phyloP scores from a whole-genome alignment of 2,797 vertebrate genomes.

The Crenichthys baileyi region DNA sequence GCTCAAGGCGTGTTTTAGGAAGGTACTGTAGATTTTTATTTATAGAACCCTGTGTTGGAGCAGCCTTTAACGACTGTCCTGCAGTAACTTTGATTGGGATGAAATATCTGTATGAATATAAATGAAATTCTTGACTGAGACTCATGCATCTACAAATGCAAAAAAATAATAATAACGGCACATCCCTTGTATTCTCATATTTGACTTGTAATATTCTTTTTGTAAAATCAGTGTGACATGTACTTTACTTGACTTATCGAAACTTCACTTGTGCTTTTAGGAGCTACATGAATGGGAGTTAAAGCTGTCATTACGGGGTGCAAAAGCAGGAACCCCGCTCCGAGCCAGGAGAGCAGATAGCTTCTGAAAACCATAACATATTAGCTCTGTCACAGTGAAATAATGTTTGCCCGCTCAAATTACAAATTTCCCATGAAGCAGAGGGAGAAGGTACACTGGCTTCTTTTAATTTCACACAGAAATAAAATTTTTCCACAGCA shows the following conservation, averaged over 20 bases:
- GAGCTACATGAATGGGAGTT: slow-evolving; percentile 35
- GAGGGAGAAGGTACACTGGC: slow-evolving; percentile 41
- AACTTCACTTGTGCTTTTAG: slow-evolving; percentile 23
- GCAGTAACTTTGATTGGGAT: neutral
- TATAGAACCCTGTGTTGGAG: neutral
- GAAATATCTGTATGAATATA: too few relatives aligned
- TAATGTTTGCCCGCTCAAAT: slow-evolving; percentile 48
- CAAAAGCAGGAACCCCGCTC: slow-evolving; percentile 24
- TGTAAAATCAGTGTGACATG: slow-evolving; percentile 27
- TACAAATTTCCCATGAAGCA: slow-evolving; percentile 46
- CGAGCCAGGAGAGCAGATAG: slow-evolving; percentile 49
- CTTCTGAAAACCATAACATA: slow-evolving; percentile 70
- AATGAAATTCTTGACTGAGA: neutral
- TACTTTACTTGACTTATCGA: slow-evolving; percentile 16
- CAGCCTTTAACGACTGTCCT: too few relatives aligned
- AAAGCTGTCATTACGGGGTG: slow-evolving; percentile 26
- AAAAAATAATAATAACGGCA: neutral
- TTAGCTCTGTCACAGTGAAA: slow-evolving; percentile 67
- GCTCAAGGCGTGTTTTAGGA: neutral
- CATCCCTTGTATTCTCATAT: neutral
- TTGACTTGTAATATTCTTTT: neutral
- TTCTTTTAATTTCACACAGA: slow-evolving; percentile 60
- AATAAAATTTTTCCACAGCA: slow-evolving; percentile 48
- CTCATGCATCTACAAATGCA: neutral
- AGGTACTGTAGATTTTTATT: neutral